Percentiles rank a stretch among this genome's conserved stretches.
Evolutionary conservation across 37 sponge, comb jelly and placozoan species (phyloP).

Genomic region (Crambe crambe): DNA sequence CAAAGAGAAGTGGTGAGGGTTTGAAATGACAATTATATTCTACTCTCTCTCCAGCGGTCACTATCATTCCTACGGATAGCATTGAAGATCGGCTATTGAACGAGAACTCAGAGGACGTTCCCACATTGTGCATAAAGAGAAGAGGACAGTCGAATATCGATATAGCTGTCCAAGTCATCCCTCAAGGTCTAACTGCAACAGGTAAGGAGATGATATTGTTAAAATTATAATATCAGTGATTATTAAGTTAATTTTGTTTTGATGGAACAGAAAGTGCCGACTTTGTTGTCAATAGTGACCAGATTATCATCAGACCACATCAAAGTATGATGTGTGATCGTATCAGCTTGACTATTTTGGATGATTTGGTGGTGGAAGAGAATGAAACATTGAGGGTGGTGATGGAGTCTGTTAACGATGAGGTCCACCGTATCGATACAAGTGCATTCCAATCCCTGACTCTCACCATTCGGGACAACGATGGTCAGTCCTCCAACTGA

Average conservation of each 20-base stretch:
- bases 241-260: not conserved
- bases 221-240: not conserved
- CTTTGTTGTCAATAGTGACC: not conserved
- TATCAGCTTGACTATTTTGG: slow-evolving; percentile 5
- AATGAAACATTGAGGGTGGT: not conserved
- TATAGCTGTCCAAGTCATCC: not conserved
- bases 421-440: not conserved
- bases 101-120: not conserved
- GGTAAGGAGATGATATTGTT: not conserved
- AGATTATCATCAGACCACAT: not conserved
- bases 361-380: slow-evolving; percentile 29
- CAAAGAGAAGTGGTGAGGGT: not conserved
- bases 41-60: not conserved
- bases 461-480: slow-evolving; percentile 33
- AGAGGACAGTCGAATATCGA: not conserved
- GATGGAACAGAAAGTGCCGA: slow-evolving; percentile 2
- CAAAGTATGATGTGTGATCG: not conserved
- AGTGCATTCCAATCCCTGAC: not conserved
- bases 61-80: too few species aligned
- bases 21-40: not conserved
- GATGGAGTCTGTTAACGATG: not conserved
- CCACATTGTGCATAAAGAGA: not conserved
- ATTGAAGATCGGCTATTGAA: too few species aligned
- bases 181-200: not conserved
- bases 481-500: slow-evolving; percentile 37